Evolutionary conservation across 2,888 invertebrate species (phyloP), one percentile per base, ranked within the genome.

Genomic region (Dolichopus griseipennis): DNA sequence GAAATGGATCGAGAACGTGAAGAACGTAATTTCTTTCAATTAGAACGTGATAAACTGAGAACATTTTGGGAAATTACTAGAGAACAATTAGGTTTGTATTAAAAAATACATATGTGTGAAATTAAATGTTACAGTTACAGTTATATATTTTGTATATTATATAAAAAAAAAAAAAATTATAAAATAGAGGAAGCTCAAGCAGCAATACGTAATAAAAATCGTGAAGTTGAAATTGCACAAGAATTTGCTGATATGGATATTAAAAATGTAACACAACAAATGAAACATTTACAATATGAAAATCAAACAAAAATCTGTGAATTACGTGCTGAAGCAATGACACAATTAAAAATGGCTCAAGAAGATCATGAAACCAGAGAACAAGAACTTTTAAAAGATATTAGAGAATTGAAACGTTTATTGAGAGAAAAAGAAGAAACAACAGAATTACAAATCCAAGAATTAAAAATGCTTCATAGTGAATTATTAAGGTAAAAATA

Each of bases 51-150:
- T 79, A 96, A 96, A 82, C 85, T 97, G 20, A 87, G 94, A 73
- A 93, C 93, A 5, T 96, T 95, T 79, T 97, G 97, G 97, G 96
- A 97, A 81, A 95, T 97, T 68, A 92, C 95, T 0, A 87, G 93
- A 73, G 89, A 91, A 74, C 93, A 97, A 77, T 82, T 96, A 63
- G 93, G 95, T 76, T 93, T 37, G 65, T 41, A 34, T 15, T 12
- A 12, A 64, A 64, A n/a, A n/a, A n/a, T n/a, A n/a, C n/a, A n/a
- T n/a, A n/a, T n/a, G 10, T 37, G n/a, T 21, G 21, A 63, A 63
- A 63, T 63, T 20, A 12, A 21, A 21, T 63, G 12, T 22, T 22
- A 63, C 22, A 6, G 63, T 21, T 21, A n/a, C n/a, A n/a, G n/a
- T n/a, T n/a, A n/a, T n/a, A n/a, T n/a, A n/a, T n/a, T n/a, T n/a